Evolutionary conservation across 2,113 vertebrate genomes (phyloP).

Genomic region (Erinaceus europaeus): DNA sequence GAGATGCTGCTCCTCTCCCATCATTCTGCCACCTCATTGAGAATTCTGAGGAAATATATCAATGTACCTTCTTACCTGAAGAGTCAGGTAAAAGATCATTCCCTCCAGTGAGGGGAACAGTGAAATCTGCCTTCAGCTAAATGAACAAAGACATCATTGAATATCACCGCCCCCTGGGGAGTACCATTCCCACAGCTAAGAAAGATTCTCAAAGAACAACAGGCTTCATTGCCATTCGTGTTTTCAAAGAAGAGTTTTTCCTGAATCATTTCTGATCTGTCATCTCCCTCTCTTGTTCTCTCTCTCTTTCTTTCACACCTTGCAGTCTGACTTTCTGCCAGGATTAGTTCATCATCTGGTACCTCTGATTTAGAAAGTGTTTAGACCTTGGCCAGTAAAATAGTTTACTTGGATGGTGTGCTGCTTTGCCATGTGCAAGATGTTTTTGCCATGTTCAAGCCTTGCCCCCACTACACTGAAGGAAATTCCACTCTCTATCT

Average conservation of each 20-base stretch:
- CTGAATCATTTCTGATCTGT: background rate
- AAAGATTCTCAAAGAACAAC: constrained; percentile 30
- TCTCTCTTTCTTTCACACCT: background rate
- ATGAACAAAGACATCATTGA: background rate
- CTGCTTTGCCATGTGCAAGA: too few relatives aligned
- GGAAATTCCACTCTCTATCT: too few relatives aligned
- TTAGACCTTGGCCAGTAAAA: background rate
- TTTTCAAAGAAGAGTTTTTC: background rate
- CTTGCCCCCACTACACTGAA: too few relatives aligned
- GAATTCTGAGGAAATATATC: background rate
- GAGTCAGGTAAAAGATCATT: background rate
- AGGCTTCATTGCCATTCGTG: background rate
- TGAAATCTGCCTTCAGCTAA: background rate
- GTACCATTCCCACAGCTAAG: background rate
- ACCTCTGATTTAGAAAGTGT: fast-evolving
- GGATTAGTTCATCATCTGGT: background rate
- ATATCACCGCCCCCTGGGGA: background rate
- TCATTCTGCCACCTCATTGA: background rate
- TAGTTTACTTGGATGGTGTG: background rate
- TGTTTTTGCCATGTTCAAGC: too few relatives aligned
- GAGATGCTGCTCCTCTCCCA: background rate
- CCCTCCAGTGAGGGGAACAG: background rate
- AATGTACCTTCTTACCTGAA: background rate
- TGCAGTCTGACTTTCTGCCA: background rate
- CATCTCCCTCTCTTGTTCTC: background rate